These are phyloP conservation scores for Tachypleus tridentatus DNA, from an alignment of 1,140 invertebrate species.

Conservation along the genomic window DNA sequence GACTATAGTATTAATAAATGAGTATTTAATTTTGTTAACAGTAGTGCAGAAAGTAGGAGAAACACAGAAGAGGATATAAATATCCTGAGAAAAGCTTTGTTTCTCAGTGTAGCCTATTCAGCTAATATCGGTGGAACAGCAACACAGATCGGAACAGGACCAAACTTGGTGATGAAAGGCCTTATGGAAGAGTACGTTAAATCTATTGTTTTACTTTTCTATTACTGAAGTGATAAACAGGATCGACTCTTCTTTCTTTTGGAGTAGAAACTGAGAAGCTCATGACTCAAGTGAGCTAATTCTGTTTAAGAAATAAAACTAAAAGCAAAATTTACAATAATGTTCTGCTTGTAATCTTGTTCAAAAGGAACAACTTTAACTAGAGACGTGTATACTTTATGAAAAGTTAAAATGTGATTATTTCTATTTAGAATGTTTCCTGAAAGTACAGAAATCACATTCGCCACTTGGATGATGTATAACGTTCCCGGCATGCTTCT, in stretches of 20 bases:
- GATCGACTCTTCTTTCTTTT: no score
- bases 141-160: slow-evolving; percentile 73
- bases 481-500: slow-evolving; percentile 52
- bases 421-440: slow-evolving; percentile 17
- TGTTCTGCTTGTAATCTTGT: no score
- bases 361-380: no score
- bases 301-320: no score
- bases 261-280: no score
- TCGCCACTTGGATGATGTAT: slow-evolving; percentile 60
- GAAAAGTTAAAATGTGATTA: neutral
- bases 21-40: neutral
- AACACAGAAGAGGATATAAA: neutral
- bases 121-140: slow-evolving; percentile 67
- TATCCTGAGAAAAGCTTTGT: slow-evolving; percentile 27
- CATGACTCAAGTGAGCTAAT: no score
- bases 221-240: neutral
- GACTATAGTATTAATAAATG: no score
- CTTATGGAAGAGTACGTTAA: slow-evolving; percentile 50
- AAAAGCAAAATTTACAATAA: no score
- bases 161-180: slow-evolving; percentile 73
- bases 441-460: slow-evolving; percentile 42
- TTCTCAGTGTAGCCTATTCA: slow-evolving; percentile 61
- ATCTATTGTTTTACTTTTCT: slow-evolving; percentile 1
- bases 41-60: neutral
- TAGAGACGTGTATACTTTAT: neutral